Evolutionary conservation across 2,113 vertebrate genomes (phyloP).

Genomic region (Kobus ellipsiprymnus): DNA sequence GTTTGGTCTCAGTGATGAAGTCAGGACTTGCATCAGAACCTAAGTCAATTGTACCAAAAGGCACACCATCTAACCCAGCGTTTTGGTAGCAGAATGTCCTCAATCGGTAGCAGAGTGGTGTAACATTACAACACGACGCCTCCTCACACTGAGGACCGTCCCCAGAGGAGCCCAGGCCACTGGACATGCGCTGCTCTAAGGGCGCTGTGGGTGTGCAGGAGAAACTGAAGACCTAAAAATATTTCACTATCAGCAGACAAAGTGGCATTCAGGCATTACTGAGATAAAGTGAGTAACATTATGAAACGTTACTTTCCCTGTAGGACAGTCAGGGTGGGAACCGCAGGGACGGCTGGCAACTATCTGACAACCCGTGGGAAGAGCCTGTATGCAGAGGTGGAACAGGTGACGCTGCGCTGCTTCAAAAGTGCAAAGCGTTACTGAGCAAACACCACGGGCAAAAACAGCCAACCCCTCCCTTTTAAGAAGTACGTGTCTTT

Average conservation of each 20-base stretch:
- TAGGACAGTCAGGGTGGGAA: not conserved
- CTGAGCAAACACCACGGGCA: not conserved
- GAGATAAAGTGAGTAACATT: not conserved
- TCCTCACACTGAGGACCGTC: too few species aligned
- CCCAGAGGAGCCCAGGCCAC: not conserved
- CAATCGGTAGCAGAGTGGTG: not conserved
- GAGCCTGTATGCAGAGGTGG: accelerated
- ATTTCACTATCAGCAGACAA: not conserved
- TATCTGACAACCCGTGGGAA: not conserved
- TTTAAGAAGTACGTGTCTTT: not conserved
- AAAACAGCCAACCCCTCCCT: not conserved
- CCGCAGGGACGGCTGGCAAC: not conserved
- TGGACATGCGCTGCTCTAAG: not conserved
- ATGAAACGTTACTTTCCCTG: not conserved
- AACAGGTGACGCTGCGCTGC: accelerated
- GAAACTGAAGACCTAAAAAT: not conserved
- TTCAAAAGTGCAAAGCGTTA: not conserved
- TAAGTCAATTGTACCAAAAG: too few species aligned
- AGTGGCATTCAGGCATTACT: too few species aligned
- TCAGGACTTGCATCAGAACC: not conserved
- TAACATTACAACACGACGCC: too few species aligned
- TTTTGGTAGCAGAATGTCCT: not conserved
- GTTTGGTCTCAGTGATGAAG: not conserved
- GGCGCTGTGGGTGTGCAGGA: not conserved
- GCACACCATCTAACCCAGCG: accelerated